These are phyloP conservation scores for Muntiacus reevesi DNA, from an alignment of 2,113 vertebrate genomes.

Conservation along the genomic window DNA sequence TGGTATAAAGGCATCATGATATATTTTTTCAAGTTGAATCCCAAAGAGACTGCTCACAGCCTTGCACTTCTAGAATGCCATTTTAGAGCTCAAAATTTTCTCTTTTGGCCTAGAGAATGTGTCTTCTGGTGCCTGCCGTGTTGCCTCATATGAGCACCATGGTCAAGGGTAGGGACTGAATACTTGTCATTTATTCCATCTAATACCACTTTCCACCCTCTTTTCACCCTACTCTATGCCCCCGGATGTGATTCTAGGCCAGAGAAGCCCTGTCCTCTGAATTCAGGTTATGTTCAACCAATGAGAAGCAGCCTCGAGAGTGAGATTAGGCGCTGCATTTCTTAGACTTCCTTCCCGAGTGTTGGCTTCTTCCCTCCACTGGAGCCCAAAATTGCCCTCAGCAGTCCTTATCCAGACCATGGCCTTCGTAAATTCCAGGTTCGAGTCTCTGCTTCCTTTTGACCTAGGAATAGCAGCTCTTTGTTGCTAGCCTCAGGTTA, in stretches of 20 bases:
- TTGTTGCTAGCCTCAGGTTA: neutral
- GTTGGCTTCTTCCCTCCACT: neutral
- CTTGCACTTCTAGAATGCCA: neutral
- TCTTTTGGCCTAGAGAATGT: neutral
- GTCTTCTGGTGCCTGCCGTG: rapidly evolving
- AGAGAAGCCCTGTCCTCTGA: neutral
- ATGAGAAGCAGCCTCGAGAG: neutral
- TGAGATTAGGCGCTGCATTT: neutral
- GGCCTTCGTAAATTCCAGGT: neutral
- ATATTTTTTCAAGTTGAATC: neutral
- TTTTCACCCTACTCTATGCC: neutral
- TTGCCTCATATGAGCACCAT: neutral
- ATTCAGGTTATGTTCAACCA: neutral
- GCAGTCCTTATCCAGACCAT: neutral
- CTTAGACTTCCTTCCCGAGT: neutral
- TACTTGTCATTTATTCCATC: neutral
- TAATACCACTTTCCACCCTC: neutral
- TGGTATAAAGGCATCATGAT: neutral
- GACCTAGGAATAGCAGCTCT: neutral
- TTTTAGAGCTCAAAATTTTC: neutral
- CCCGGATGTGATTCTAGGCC: too few relatives aligned
- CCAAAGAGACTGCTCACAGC: neutral
- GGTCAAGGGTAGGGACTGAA: neutral
- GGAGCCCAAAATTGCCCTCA: neutral
- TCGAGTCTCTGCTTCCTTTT: neutral